Percentiles rank a stretch among this genome's conserved stretches.
These are phyloP conservation scores for Opisthograptis luteolata DNA, from an alignment of 2,888 invertebrate genomes.

Conservation along the genomic window DNA sequence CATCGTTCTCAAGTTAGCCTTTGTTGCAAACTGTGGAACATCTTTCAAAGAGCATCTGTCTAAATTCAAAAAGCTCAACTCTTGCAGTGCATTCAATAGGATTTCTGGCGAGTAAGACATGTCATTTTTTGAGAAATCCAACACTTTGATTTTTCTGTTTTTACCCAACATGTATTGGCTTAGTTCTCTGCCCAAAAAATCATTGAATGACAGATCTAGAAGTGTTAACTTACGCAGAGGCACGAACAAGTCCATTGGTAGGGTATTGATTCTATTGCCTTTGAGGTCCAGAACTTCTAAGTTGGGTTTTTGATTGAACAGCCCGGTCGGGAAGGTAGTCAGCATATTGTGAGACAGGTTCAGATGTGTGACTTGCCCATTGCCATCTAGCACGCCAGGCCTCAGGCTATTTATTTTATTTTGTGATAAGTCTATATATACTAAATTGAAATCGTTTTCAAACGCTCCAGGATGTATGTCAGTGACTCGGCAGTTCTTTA, in stretches of 20 bases:
- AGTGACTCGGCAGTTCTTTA: constrained; percentile 41
- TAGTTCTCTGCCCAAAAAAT: constrained; percentile 47
- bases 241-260: constrained; percentile 55
- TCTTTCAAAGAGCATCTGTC: constrained; percentile 51
- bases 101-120: constrained; percentile 49
- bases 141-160: constrained; percentile 40
- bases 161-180: constrained; percentile 48
- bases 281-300: constrained; percentile 53
- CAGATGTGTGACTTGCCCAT: constrained; percentile 43
- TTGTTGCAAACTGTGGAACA: constrained; percentile 56
- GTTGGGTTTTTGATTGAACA: constrained; percentile 54
- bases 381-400: constrained; percentile 52
- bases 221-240: constrained; percentile 46
- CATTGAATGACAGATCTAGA: constrained; percentile 55
- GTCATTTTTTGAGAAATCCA: constrained; percentile 58
- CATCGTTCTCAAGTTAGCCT: constrained; percentile 55
- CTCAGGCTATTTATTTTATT: constrained; percentile 51
- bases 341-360: constrained; percentile 57
- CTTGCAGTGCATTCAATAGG: constrained; percentile 46
- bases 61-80: constrained; percentile 48
- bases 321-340: constrained; percentile 46
- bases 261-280: constrained; percentile 45
- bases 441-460: constrained; percentile 43
- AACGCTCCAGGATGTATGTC: constrained; percentile 51
- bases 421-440: constrained; percentile 54